Percentiles rank a stretch among this genome's conserved stretches.
phyloP scores from a whole-genome alignment of 2,113 vertebrate genomes.

The Nibea albiflora region DNA sequence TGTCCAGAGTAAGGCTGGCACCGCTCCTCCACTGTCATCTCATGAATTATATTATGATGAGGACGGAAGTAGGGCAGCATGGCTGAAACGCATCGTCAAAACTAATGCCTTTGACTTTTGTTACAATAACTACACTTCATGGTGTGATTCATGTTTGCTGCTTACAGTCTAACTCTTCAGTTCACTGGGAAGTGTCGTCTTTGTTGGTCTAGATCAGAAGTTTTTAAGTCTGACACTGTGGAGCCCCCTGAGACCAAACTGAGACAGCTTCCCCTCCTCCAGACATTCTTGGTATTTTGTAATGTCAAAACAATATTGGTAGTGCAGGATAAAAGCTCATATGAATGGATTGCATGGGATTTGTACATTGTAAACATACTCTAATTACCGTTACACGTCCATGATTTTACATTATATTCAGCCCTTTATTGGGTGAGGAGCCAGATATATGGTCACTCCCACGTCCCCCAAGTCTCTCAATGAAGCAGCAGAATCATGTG shows the following conservation, averaged over 20 bases:
- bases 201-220: neutral
- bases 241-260: neutral
- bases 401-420: too few relatives aligned
- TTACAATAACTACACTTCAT: neutral
- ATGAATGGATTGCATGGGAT: too few relatives aligned
- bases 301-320: too few relatives aligned
- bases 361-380: too few relatives aligned
- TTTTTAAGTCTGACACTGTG: neutral
- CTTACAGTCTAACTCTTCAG: neutral
- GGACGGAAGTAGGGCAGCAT: slow-evolving; percentile 32
- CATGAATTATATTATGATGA: slow-evolving; percentile 44
- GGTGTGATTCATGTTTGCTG: neutral
- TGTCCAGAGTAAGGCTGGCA: slow-evolving; percentile 26
- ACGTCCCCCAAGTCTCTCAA: too few relatives aligned
- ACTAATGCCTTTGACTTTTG: neutral
- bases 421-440: too few relatives aligned
- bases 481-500: too few relatives aligned
- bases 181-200: neutral
- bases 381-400: too few relatives aligned
- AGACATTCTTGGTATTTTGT: neutral
- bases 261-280: neutral
- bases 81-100: neutral
- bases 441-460: too few relatives aligned
- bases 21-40: slow-evolving; percentile 10
- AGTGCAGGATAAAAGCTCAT: too few relatives aligned